Evolutionary conservation across 2,113 vertebrate species (phyloP).

Genomic region (Rana temporaria): DNA sequence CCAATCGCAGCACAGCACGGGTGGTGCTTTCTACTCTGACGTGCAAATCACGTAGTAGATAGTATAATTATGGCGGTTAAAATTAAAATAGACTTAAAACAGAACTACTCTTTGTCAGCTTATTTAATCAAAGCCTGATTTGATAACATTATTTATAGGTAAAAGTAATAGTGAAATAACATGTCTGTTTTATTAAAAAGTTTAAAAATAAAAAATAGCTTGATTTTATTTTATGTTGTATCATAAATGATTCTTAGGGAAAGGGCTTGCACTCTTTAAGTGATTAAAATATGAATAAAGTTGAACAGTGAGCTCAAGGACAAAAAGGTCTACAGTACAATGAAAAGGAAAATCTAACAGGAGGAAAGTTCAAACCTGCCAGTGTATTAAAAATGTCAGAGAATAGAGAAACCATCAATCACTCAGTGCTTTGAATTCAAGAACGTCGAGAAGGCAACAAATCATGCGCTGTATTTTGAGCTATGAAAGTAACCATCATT

Average conservation of each 20-base stretch:
- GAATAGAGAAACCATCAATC: conserved; percentile 74
- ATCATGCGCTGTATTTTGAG: conserved; percentile 54
- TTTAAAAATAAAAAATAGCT: too few species aligned
- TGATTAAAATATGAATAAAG: conserved; percentile 61
- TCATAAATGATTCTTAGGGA: neutral
- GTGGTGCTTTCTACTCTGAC: too few species aligned
- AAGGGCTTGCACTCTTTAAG: conserved; percentile 22
- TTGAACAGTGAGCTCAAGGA: conserved; percentile 60
- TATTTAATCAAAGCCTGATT: too few species aligned
- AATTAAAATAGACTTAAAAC: too few species aligned
- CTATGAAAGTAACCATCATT: conserved; percentile 11
- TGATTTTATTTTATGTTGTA: neutral
- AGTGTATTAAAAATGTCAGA: conserved; percentile 76
- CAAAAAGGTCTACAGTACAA: conserved; percentile 55
- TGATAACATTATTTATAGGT: too few species aligned
- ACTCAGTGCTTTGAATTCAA: conserved; percentile 61
- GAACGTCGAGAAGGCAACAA: conserved; percentile 65
- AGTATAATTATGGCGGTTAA: too few species aligned
- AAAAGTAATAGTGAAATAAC: too few species aligned
- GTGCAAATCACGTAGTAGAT: too few species aligned
- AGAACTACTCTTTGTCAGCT: too few species aligned
- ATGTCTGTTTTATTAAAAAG: too few species aligned
- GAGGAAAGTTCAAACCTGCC: conserved; percentile 72
- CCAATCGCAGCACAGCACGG: too few species aligned
- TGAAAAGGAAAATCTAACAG: conserved; percentile 60